Base-by-base conservation (phyloP, 2,888 invertebrate genomes). In the Hydropsyche betteni region DNA sequence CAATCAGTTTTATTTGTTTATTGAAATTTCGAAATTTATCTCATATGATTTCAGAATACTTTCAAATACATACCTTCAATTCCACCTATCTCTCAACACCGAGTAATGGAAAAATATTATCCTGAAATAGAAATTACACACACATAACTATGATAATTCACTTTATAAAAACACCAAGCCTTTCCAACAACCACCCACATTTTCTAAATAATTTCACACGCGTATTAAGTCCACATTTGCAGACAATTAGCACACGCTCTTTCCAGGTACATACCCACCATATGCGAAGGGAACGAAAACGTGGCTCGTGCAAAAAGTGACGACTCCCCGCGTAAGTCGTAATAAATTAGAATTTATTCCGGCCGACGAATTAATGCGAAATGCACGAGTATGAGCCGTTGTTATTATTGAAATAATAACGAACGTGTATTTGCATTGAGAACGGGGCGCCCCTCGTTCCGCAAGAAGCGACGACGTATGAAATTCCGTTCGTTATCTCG, bases 381-480 rank as follows among this genome's bases (percentile, higher is more conserved):
- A 76, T 76, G 76, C 75, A 77, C 74, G 44, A 44, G 44, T 44
- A 44, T 44, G 70, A 74, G 71, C 68, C 71, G 74, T 72, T 75
- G 61, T 77, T 76, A 78, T 73, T 78, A 78, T 73, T 78, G 74
- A 76, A 78, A 78, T 78, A 78, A 78, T 76, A 78, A 78, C 78
- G 78, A 78, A 74, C 72, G 69, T 51, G 69, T 76, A 78, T 78
- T 78, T 78, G 78, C 78, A 76, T 76, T 69, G 69, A 36, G 34
- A 74, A 44, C 74, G 77, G 33, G 33, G 75, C 51, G 61, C 52
- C 76, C 78, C 68, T 70, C 53, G 8, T 52, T 52, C 69, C 34
- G 68, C 55, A 12, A 64, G 64, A 55, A 71, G 64, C 61, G 76
- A 16, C 72, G 51, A 36, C 72, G 53, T 44, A 44, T 44, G 58